Evolutionary conservation across 2,797 vertebrate species (phyloP), one percentile per base, ranked within the genome.

Genomic region (Lerista edwardsae): DNA sequence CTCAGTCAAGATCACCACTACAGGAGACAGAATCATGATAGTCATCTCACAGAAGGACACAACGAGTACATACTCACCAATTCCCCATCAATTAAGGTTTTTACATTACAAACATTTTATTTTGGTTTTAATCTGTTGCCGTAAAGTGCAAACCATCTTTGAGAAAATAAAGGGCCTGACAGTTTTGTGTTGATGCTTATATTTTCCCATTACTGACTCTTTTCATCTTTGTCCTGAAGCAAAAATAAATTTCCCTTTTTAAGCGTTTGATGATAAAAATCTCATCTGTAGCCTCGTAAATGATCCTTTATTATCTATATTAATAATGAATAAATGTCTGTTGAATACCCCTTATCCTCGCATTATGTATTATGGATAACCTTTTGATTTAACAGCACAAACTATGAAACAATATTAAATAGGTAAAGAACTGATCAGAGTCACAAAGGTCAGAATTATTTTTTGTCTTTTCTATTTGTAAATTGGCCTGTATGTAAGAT

Each of bases 271-370:
- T 96, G 95, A 96, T 96, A 96, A 97, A 97, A 97, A 95, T 96
- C 95, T 96, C 96, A 97, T 97, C 95, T 96, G 95, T 96, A 95
- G 93, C 91, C 95, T 96, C 95, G 95, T 97, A 97, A 97, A 97
- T 96, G 95, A 95, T 96, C 94, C 94, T 97, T 97, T 97, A 97
- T 97, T 97, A 96, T 96, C 95, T 96, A 92, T 96, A 96, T 97
- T 97, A 97, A 97, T 97, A 96, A 97, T 97, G 95, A 96, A 97
- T 97, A 97, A 97, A 96, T 97, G 96, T 95, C 96, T 97, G 94
- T 96, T 95, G 95, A 96, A 95, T 95, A 96, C 87, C 92, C 89
- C 94, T 95, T 92, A 94, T 96, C 94, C 95, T 96, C 91, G 78
- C 92, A 95, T 96, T 94, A 96, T 96, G 95, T 95, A 96, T 97